phyloP scores from a whole-genome alignment of 2,797 vertebrate species.

The Siniperca obscura region DNA sequence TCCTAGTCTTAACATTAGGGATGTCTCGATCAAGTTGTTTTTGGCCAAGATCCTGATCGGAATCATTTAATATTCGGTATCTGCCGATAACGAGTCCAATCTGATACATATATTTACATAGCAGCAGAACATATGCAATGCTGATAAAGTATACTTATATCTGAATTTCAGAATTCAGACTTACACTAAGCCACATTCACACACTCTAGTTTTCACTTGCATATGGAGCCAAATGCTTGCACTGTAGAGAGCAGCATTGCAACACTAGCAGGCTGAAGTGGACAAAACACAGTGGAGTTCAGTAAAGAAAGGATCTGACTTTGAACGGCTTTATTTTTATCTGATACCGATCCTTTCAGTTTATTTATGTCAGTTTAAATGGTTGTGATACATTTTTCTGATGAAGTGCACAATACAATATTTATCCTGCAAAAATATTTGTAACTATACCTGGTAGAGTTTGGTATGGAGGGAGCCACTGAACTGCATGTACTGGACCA shows the following conservation, averaged over 20 bases:
- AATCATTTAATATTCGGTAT: not conserved
- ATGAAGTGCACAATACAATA: not conserved
- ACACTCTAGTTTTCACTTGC: not conserved
- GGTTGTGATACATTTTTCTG: not conserved
- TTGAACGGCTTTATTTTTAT: not conserved
- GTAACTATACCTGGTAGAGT: conserved; percentile 91
- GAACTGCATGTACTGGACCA: conserved; percentile 99
- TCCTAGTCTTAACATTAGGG: not conserved
- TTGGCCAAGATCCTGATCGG: not conserved
- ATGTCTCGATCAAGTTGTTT: not conserved
- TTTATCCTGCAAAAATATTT: not conserved
- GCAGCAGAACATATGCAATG: not conserved
- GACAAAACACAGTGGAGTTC: not conserved
- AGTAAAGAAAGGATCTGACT: not conserved
- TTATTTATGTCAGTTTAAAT: not conserved
- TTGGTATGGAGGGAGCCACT: conserved; percentile 97
- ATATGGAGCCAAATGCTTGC: not conserved
- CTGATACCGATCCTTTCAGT: not conserved
- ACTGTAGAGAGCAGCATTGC: not conserved
- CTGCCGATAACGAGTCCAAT: not conserved
- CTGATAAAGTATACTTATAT: not conserved
- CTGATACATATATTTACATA: not conserved
- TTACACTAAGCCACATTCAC: not conserved
- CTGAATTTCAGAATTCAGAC: not conserved
- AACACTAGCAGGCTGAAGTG: not conserved